Base-by-base conservation (phyloP, 2,888 invertebrate species). In the Timema podura region DNA sequence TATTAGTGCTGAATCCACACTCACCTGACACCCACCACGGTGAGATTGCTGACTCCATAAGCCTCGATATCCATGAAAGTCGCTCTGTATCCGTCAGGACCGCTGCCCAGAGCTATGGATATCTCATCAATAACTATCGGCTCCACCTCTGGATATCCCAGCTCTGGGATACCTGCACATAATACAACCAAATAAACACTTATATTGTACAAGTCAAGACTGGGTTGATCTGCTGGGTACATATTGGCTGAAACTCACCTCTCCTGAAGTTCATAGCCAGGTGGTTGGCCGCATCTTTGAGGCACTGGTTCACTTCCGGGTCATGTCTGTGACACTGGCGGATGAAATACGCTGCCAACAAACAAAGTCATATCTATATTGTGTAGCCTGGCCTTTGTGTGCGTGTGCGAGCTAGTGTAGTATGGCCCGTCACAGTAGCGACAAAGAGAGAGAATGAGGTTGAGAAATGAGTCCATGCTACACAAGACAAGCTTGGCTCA, bases 41-140 rank as follows among this genome's bases (percentile, higher is more conserved):
- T 89, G 79, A 93, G 85, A 76, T 92, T 89, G 76, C 92, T 91
- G 46, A 93, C 92, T 15, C 93, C 93, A 75, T 85, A 90, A 0
- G 93, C 92, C 75, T 91, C 86, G 75, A 93, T 91, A 76, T 93
- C 89, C 73, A 87, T 88, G 82, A 93, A 93, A 59, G 88, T 88
- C 2, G 92, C 93, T 66, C 90, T 85, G 82, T 93, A 93, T 0
- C 92, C 93, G 78, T 93, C 91, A 0, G 93, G 91, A 0, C 93
- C 93, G 46, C 86, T 88, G 64, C 93, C 93, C 73, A 93, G 81
- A 0, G 91, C 87, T 74, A 93, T 90, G 49, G 91, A 89, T 71
- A 93, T 87, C 80, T 93, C 92, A 79, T 93, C 93, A 70, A 93
- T 89, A n/a, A 91, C 81, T 70, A 93, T 89, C 0, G 92, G 91